Percentiles rank a stretch among this genome's conserved stretches.
phyloP scores from a whole-genome alignment of 2,113 vertebrate genomes.

The Cinclus mexicanus region DNA sequence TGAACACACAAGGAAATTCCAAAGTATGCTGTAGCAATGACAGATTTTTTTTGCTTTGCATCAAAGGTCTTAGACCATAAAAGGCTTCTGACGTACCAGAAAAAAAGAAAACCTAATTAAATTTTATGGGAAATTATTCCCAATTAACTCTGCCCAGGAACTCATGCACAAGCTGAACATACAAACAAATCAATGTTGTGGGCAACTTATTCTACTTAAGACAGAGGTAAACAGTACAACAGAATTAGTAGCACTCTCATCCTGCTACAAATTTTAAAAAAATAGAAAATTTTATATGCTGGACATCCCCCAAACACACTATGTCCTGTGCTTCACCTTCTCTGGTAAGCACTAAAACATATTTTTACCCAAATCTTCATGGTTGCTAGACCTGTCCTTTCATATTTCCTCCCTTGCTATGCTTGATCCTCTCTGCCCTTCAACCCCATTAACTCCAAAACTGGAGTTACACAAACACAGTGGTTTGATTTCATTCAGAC shows the following conservation, averaged over 20 bases:
- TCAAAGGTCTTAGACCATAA: background rate
- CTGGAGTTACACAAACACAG: background rate
- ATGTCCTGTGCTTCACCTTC: background rate
- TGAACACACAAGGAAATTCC: background rate
- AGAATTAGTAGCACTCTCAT: background rate
- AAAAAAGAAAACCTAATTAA: conserved; percentile 37
- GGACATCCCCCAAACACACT: background rate
- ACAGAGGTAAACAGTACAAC: background rate
- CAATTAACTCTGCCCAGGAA: conserved; percentile 11
- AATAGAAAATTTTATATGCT: background rate
- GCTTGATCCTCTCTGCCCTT: background rate
- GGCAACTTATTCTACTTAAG: background rate
- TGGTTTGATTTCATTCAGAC: background rate
- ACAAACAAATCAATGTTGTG: background rate
- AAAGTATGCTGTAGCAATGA: background rate
- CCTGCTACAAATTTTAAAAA: background rate
- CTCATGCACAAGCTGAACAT: background rate
- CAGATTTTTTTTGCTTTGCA: background rate
- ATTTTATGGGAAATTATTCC: conserved; percentile 32
- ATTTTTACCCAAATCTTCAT: background rate
- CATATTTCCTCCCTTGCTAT: background rate
- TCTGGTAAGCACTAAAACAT: background rate
- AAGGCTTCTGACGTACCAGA: background rate
- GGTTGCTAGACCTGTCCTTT: background rate
- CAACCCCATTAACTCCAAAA: background rate